Percentiles rank a stretch among this genome's conserved stretches.
Conservation (phyloP, 92 coral and sea anemone genomes). For the Ricordea florida region DNA sequence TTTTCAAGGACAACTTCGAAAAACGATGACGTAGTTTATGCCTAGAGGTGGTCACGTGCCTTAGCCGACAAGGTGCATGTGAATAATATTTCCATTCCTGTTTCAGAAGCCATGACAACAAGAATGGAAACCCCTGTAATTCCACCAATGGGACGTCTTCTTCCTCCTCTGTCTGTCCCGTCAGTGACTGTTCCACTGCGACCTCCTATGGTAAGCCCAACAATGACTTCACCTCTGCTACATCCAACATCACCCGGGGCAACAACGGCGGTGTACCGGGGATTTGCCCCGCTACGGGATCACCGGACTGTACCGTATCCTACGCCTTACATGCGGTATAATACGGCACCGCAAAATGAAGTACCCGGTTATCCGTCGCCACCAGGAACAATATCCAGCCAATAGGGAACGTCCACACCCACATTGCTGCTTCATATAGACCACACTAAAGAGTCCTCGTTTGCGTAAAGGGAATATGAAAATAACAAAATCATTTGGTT, state of each 20-base stretch:
- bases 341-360: conserved; percentile 27
- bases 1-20: too few species aligned
- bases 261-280: conserved; percentile 36
- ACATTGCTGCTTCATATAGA: too few species aligned
- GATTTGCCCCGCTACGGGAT: conserved; percentile 37
- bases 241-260: conserved; percentile 53
- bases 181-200: conserved; percentile 17
- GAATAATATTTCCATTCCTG: too few species aligned
- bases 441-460: not conserved
- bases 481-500: too few species aligned
- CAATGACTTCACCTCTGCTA: conserved; percentile 34
- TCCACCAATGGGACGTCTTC: conserved; percentile 18
- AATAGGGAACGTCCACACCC: not conserved
- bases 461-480: not conserved
- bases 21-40: too few species aligned
- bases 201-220: conserved; percentile 32
- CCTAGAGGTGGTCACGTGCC: not conserved
- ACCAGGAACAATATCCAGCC: conserved; percentile 37
- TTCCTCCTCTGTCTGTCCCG: conserved; percentile 27
- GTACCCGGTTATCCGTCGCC: conserved; percentile 41
- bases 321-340: conserved; percentile 21
- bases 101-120: not conserved
- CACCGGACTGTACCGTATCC: conserved; percentile 40
- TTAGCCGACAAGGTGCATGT: too few species aligned
- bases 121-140: conserved; percentile 7